These are phyloP conservation scores for Halcyon badia DNA, from an alignment of 2,797 vertebrate species.

Conservation along the genomic window DNA sequence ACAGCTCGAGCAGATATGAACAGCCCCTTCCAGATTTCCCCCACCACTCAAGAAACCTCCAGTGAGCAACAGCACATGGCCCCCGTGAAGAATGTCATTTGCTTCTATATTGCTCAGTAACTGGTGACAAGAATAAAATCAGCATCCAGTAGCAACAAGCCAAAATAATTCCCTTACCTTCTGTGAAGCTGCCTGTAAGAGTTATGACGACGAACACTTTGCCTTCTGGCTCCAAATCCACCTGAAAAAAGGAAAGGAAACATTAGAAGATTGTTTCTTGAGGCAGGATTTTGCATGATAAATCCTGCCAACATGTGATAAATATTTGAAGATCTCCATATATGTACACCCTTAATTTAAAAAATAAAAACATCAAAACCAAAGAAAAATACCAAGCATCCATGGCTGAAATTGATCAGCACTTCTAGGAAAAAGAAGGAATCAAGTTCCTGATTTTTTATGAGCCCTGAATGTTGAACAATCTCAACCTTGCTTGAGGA, in stretches of 20 bases:
- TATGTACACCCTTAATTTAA: neutral
- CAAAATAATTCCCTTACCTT: conserved; percentile 85
- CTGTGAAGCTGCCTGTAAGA: conserved; percentile 90
- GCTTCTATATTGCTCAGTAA: neutral
- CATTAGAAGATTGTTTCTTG: neutral
- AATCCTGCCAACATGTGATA: neutral
- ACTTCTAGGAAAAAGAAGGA: neutral
- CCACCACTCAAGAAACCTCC: neutral
- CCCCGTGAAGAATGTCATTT: neutral
- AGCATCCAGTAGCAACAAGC: neutral
- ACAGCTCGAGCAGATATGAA: neutral
- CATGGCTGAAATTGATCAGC: neutral
- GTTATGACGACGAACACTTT: conserved; percentile 91
- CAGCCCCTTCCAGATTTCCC: neutral
- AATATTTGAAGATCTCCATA: neutral
- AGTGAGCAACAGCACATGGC: accelerated
- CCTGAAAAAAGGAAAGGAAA: conserved; percentile 78
- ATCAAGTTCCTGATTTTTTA: neutral
- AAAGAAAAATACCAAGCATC: neutral
- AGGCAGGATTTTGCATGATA: neutral
- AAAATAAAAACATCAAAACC: neutral
- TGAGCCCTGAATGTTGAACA: neutral
- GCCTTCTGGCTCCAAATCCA: conserved; percentile 97
- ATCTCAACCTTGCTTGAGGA: neutral
- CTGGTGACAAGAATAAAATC: neutral